Evolutionary conservation across 2,113 vertebrate genomes (phyloP).

Genomic region (Xenopus laevis): DNA sequence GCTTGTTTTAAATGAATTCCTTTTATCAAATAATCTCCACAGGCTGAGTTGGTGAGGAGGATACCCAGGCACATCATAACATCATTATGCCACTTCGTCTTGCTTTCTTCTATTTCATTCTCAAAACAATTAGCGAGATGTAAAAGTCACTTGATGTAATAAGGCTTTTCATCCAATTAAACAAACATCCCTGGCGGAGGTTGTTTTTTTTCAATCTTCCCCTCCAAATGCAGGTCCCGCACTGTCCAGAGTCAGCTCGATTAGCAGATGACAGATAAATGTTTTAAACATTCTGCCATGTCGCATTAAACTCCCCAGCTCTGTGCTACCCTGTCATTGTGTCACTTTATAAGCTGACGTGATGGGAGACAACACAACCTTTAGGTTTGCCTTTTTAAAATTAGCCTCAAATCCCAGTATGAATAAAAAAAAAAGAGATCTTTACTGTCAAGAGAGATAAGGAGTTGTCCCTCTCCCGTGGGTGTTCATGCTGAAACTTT

Average conservation of each 20-base stretch:
- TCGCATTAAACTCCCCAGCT: constrained; percentile 20
- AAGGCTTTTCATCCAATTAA: constrained; percentile 27
- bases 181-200: constrained; percentile 9
- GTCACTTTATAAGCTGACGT: constrained; percentile 20
- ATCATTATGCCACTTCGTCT: constrained; percentile 15
- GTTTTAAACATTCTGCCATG: constrained; percentile 37
- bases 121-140: constrained; percentile 18
- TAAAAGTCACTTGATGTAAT: constrained; percentile 29
- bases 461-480: neutral
- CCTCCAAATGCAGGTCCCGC: constrained; percentile 9
- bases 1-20: neutral
- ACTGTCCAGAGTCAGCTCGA: neutral
- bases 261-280: constrained; percentile 24
- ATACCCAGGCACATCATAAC: neutral
- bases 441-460: constrained; percentile 7
- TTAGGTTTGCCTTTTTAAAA: constrained; percentile 11
- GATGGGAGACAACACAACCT: constrained; percentile 5
- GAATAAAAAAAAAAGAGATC: neutral
- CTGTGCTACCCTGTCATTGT: constrained; percentile 6
- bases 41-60: neutral
- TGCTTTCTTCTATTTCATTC: neutral
- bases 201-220: neutral
- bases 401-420: constrained; percentile 15
- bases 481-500: neutral
- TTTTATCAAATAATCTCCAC: neutral